Percentiles rank a stretch among this genome's conserved stretches.
These are phyloP conservation scores for Archips crataeganus DNA, from an alignment of 2,888 invertebrate species.

Conservation along the genomic window DNA sequence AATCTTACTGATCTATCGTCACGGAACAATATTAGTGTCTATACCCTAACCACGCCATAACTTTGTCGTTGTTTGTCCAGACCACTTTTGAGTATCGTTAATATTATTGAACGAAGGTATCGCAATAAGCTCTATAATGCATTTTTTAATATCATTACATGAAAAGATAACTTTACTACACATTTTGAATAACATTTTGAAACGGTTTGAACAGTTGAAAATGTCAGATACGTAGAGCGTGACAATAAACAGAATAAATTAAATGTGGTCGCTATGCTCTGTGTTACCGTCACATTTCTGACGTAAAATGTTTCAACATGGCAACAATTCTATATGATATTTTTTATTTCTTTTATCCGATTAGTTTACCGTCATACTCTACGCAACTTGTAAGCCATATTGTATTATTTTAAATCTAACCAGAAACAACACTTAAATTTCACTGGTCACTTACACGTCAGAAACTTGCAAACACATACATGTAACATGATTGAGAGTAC, in stretches of 20 bases:
- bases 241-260: neutral
- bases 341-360: too few species aligned
- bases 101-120: neutral
- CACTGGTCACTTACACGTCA: neutral
- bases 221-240: neutral
- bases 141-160: neutral
- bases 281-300: too few species aligned
- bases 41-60: too few species aligned
- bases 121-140: neutral
- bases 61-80: too few species aligned
- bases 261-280: too few species aligned
- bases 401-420: neutral
- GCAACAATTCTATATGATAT: too few species aligned
- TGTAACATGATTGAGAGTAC: slow-evolving; percentile 4
- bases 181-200: neutral
- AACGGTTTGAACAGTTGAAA: neutral
- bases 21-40: too few species aligned
- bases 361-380: neutral
- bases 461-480: neutral
- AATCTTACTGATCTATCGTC: too few species aligned
- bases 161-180: neutral
- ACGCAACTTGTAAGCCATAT: neutral
- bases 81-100: too few species aligned
- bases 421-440: neutral
- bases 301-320: too few species aligned